phyloP scores from a whole-genome alignment of 1,140 invertebrate genomes.

The Zaprionus davidi region DNA sequence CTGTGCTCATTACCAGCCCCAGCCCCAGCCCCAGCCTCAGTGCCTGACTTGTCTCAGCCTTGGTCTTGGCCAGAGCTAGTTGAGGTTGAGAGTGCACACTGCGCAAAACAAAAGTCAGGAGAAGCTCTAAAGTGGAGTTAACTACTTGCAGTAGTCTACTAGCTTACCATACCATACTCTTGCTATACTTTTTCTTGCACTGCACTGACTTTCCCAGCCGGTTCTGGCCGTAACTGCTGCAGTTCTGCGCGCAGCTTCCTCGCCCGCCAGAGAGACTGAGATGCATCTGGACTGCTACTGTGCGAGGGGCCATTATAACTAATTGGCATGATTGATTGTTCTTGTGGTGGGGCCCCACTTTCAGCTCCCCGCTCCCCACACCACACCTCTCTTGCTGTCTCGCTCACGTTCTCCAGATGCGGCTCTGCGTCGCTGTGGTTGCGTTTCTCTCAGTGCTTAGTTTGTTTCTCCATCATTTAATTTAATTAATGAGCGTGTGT shows the following conservation, averaged over 20 bases:
- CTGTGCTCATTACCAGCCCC: conserved; percentile 37
- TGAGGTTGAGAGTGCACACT: background rate
- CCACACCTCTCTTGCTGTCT: background rate
- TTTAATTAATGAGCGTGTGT: conserved; percentile 71
- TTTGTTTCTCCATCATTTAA: conserved; percentile 63
- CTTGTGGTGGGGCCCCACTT: conserved; percentile 20
- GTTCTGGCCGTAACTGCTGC: conserved; percentile 42
- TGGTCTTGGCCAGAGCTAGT: conserved; percentile 1
- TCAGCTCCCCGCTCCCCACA: background rate
- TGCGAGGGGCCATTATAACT: conserved; percentile 59
- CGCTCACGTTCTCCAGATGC: background rate
- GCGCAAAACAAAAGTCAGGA: background rate
- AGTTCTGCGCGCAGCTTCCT: conserved; percentile 30
- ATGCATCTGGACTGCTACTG: conserved; percentile 51
- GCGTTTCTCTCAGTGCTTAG: conserved; percentile 43
- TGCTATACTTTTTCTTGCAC: background rate
- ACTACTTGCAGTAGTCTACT: background rate
- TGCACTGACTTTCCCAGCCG: conserved; percentile 21
- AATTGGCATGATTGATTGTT: conserved; percentile 70
- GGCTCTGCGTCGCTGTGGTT: conserved; percentile 33
- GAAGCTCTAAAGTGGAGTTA: background rate
- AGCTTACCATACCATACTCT: background rate
- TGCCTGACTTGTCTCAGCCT: background rate
- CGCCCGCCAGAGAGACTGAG: conserved; percentile 1
- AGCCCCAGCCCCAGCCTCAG: background rate